A percentile compares a stretch with the other conserved stretches of the same genome.
These are phyloP conservation scores for Pheucticus melanocephalus DNA, from an alignment of 2,113 vertebrate genomes.

Conservation along the genomic window DNA sequence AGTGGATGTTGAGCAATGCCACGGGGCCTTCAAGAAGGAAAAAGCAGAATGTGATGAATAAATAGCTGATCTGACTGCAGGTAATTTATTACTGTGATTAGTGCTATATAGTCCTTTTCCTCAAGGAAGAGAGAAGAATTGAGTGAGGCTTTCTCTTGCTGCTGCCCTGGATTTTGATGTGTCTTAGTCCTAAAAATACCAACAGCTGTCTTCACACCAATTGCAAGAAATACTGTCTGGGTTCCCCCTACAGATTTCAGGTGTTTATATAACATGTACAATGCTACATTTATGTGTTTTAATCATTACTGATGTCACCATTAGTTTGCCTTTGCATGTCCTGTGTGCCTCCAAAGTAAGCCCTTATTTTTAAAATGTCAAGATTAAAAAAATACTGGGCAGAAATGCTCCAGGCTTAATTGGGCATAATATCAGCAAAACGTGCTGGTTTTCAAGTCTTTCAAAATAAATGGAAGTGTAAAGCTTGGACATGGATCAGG, in stretches of 20 bases:
- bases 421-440: not conserved
- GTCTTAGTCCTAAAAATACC: not conserved
- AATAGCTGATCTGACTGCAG: not conserved
- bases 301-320: not conserved
- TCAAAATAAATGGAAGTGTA: not conserved
- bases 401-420: not conserved
- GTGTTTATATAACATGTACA: not conserved
- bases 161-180: not conserved
- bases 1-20: not conserved
- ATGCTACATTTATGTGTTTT: not conserved
- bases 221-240: not conserved
- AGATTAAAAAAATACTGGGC: not conserved
- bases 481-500: not conserved
- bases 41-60: not conserved
- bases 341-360: not conserved
- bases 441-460: not conserved
- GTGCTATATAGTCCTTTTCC: not conserved
- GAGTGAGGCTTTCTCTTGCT: not conserved
- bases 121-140: not conserved
- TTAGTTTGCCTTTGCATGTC: not conserved
- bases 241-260: not conserved
- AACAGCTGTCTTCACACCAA: not conserved
- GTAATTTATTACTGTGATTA: conserved; percentile 22
- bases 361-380: not conserved
- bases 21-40: not conserved